Base-by-base conservation (phyloP, 1,140 invertebrate genomes). In the Tetramorium simillimum region DNA sequence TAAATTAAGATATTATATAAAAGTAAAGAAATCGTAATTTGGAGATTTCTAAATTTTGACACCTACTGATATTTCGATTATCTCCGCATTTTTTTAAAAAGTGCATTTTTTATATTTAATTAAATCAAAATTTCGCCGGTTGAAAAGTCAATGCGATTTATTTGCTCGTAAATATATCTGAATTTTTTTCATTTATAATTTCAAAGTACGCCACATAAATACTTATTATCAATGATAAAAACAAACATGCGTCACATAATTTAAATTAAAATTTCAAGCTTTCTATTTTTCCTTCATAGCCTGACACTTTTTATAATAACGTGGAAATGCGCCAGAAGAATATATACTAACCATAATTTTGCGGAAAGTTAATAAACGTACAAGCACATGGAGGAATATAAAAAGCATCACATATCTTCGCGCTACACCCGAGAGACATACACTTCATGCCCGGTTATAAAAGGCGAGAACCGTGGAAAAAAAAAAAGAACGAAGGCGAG, bases 361-460 rank as follows among this genome's bases (percentile, higher is more conserved):
- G 33, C 63, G 18, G 37, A 56, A 56, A 21, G 33, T 63, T 80
- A 62, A 77, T 37, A 65, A 80, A 78, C 24, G 16, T 24, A 67
- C 43, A 46, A 62, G 9, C 21, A 56, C 28, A 56, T 4, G 12
- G 9, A 28, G n/a, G 56, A 12, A 43, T 60, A 56, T 81, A 81
- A 77, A 46, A 43, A 77, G 28, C 18, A 16, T 69, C 49, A 58
- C 33, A 21, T 70, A 70, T 56, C 21, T 56, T 43, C 33, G 51
- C 37, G 53, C 33, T 70, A 72, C 53, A 70, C 49, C 28, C 10
- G 77, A 5, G 43, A 77, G 18, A 75, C 72, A 40, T 33, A 77
- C 46, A 33, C 37, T 63, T 63, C 24, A 43, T 46, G 10, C 56
- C 10, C 37, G 18, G 65, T 56, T 70, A 70, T 72, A 72, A 81